Evolutionary conservation across 2,113 vertebrate genomes (phyloP), one percentile per base, ranked within the genome.

Genomic region (Pygoscelis adeliae): DNA sequence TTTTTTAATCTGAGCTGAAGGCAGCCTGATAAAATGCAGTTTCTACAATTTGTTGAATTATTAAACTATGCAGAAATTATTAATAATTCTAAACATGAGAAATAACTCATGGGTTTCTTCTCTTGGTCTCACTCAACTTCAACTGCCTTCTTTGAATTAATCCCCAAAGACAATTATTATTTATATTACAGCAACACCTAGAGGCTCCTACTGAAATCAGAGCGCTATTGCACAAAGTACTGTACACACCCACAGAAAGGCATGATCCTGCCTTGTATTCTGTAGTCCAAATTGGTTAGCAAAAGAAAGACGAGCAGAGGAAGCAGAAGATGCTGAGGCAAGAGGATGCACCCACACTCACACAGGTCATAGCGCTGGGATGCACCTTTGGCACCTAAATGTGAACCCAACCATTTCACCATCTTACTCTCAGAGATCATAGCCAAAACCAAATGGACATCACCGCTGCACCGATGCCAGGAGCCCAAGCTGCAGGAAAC

Each of bases 21-120:
- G 82, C 32, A 91, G 71, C 20, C 40, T 81, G 30, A 95, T 74
- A 96, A 97, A 98, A 96, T 79, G 78, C 73, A 86, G 14, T 94
- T 96, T 94, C 71, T 92, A 74, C 93, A 97, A 97, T 95, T 96
- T 97, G 93, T 96, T 97, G 96, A 89, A 96, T 97, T 98, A 98
- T 97, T 97, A 97, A 98, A 97, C 87, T 94, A 95, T 69, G 84
- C 83, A 94, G 92, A 97, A 96, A 95, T 95, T 97, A 95, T 96
- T 95, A 94, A 97, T 97, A 26, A 95, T 63, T 96, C 61, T 83
- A 95, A 93, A 90, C 74, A 96, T 65, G 65, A 92, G 90, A 80
- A 78, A 92, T 82, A 90, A 95, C 22, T 42, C 78, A 62, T 2
- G 23, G 30, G 30, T 88, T 87, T 90, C 50, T 79, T 69, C 40